These are phyloP conservation scores for Sinopyrophorus schimmeli DNA, from an alignment of 2,888 invertebrate genomes.

Conservation along the genomic window DNA sequence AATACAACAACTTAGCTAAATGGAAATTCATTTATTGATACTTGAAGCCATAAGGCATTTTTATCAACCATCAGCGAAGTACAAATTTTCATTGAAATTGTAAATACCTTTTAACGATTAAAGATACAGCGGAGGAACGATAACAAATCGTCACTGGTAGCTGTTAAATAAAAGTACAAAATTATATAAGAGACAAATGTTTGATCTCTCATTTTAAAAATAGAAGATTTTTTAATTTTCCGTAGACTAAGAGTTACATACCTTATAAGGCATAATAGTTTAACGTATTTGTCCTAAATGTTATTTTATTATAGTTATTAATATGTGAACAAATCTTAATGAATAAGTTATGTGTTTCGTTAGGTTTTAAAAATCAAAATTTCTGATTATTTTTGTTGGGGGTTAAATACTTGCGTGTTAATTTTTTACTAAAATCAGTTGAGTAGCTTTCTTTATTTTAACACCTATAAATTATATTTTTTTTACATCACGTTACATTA, in stretches of 20 bases:
- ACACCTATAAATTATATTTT: constrained; percentile 3
- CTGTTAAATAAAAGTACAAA: constrained; percentile 50
- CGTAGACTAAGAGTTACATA: constrained; percentile 29
- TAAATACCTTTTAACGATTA: constrained; percentile 17
- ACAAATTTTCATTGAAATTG: constrained; percentile 14
- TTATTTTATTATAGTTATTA: constrained; percentile 26
- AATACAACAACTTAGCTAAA: constrained; percentile 22
- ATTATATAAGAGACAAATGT: constrained; percentile 45
- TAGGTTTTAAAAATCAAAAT: too few species aligned
- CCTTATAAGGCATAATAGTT: constrained; percentile 13
- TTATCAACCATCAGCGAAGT: constrained; percentile 3
- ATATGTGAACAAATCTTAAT: constrained; percentile 29
- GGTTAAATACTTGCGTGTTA: constrained; percentile 11
- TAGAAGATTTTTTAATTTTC: constrained; percentile 45
- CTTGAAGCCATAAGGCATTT: constrained; percentile 11
- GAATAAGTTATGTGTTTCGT: constrained; percentile 30
- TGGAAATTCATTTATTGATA: constrained; percentile 25
- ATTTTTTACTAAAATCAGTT: too few species aligned
- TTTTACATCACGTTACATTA: constrained; percentile 3
- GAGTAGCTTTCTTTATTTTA: constrained; percentile 10
- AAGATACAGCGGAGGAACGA: constrained; percentile 6
- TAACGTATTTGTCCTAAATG: constrained; percentile 19
- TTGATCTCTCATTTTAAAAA: constrained; percentile 52
- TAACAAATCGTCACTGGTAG: constrained; percentile 14
- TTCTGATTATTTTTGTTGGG: constrained; percentile 29